These are phyloP conservation scores for Heliconius erato DNA, from an alignment of 2,888 invertebrate genomes.

Conservation along the genomic window DNA sequence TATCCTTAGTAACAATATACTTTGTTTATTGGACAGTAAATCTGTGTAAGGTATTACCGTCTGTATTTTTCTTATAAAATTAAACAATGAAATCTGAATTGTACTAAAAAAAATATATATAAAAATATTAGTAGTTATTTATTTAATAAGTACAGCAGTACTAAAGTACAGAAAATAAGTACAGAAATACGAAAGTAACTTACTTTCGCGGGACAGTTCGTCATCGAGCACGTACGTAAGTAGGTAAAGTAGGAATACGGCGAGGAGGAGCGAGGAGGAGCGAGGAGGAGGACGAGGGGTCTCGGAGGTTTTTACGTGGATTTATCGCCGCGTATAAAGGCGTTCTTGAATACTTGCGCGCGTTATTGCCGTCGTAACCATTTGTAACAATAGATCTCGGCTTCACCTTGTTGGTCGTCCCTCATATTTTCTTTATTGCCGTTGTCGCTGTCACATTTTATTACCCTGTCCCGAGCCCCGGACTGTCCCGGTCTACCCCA, in stretches of 20 bases:
- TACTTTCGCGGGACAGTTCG: not conserved
- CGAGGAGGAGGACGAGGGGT: slow-evolving; percentile 28
- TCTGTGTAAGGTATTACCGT: not conserved
- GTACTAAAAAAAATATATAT: not conserved
- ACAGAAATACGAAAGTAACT: no score
- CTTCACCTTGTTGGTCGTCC: slow-evolving; percentile 36
- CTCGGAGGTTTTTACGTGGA: slow-evolving; percentile 39
- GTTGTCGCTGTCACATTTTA: slow-evolving; percentile 41
- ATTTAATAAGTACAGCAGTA: no score
- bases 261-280: not conserved
- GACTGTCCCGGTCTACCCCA: not conserved
- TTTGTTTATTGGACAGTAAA: not conserved
- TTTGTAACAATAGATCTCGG: slow-evolving; percentile 43
- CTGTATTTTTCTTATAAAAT: not conserved
- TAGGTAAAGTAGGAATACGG: not conserved
- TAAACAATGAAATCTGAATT: not conserved
- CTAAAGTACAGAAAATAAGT: no score
- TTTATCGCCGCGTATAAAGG: slow-evolving; percentile 47
- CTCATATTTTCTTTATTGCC: slow-evolving; percentile 41
- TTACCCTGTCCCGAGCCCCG: slow-evolving; percentile 27
- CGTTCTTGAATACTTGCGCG: slow-evolving; percentile 34
- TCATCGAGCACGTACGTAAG: not conserved
- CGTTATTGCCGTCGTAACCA: slow-evolving; percentile 40
- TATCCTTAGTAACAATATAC: not conserved
- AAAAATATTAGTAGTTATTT: not conserved